phyloP scores from a whole-genome alignment of 2,888 invertebrate species.

The Hyles lineata region DNA sequence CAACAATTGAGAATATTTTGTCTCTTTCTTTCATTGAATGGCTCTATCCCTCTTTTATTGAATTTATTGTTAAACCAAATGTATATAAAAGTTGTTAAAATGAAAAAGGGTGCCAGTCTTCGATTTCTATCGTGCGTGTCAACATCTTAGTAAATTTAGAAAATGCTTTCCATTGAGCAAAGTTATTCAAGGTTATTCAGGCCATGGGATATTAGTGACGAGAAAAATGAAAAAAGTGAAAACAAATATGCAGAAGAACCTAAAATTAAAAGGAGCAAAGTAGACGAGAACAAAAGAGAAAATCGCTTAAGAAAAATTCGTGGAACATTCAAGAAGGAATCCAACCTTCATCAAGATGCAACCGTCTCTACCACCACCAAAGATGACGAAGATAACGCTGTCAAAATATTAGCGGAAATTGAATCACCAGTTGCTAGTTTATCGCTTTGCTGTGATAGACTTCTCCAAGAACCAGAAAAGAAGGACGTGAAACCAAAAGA shows the following conservation, averaged over 20 bases:
- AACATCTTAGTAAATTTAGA: conserved; percentile 51
- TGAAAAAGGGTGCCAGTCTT: conserved; percentile 77
- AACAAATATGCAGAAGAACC: conserved; percentile 47
- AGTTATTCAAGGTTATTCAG: conserved; percentile 84
- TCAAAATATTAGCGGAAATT: conserved; percentile 27
- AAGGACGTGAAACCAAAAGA: conserved; percentile 44
- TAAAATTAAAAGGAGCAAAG: conserved; percentile 57
- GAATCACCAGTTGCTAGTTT: conserved; percentile 74
- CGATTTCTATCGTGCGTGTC: conserved; percentile 65
- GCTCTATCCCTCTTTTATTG: conserved; percentile 81
- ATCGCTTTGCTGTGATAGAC: conserved; percentile 70
- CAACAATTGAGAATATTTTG: conserved; percentile 84
- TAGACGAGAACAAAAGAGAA: conserved; percentile 67
- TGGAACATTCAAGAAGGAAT: conserved; percentile 71
- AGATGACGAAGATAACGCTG: conserved; percentile 56
- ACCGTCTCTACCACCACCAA: conserved; percentile 85
- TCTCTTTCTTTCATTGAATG: conserved; percentile 82
- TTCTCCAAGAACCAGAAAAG: conserved; percentile 62
- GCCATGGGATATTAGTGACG: conserved; percentile 85
- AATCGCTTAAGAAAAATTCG: conserved; percentile 77
- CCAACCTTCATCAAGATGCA: conserved; percentile 78
- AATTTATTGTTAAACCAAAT: conserved; percentile 83
- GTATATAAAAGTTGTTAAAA: conserved; percentile 83
- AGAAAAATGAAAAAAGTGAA: conserved; percentile 51
- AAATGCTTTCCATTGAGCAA: conserved; percentile 72